These are phyloP conservation scores for Cyprinodon brontotheroides DNA, from an alignment of 2,113 vertebrate species.

Conservation along the genomic window DNA sequence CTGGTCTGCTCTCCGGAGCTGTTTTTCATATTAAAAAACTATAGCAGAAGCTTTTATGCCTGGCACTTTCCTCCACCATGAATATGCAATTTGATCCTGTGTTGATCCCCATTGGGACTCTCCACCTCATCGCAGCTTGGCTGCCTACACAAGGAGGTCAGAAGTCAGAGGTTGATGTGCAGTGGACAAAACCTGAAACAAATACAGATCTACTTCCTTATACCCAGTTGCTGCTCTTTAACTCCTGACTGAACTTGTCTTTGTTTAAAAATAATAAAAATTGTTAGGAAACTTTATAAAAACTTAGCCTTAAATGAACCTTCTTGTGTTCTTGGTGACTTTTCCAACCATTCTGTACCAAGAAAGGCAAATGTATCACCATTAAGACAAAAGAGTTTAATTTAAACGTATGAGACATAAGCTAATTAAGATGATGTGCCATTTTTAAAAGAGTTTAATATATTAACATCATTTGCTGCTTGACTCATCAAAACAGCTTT, in stretches of 20 bases:
- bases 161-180: constrained; percentile 24
- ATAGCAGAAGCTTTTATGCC: constrained; percentile 23
- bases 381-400: too few species aligned
- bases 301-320: neutral
- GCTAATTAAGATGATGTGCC: too few species aligned
- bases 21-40: neutral
- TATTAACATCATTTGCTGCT: too few species aligned
- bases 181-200: constrained; percentile 11
- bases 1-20: neutral
- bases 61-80: constrained; percentile 26
- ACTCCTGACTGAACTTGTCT: neutral
- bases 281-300: neutral
- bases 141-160: constrained; percentile 22
- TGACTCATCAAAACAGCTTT: too few species aligned
- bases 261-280: neutral
- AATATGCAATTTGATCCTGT: constrained; percentile 54
- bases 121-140: constrained; percentile 6
- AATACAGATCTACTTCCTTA: neutral
- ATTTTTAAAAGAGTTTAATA: too few species aligned
- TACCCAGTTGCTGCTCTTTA: neutral
- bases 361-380: too few species aligned
- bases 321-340: too few species aligned
- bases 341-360: too few species aligned
- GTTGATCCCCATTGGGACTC: constrained; percentile 32
- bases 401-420: too few species aligned